phyloP scores from a whole-genome alignment of 2,888 invertebrate species.

The Linnaemya vulpina region DNA sequence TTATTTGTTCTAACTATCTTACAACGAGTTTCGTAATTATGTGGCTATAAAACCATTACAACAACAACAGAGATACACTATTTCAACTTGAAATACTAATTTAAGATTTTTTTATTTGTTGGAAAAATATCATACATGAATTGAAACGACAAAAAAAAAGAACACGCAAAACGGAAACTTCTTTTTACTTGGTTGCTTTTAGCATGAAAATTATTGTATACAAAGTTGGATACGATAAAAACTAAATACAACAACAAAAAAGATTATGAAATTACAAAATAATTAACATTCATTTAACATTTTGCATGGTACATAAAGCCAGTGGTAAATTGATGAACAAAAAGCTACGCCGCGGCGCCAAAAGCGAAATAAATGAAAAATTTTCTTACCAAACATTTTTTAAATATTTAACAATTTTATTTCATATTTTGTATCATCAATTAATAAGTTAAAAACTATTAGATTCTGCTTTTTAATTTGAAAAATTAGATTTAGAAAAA shows the following conservation, averaged over 20 bases:
- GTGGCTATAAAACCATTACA: neutral
- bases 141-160: slow-evolving; percentile 14
- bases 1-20: neutral
- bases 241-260: neutral
- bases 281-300: slow-evolving; percentile 18
- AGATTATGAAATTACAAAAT: slow-evolving; percentile 14
- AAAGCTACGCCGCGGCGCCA: neutral
- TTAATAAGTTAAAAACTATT: too few species aligned
- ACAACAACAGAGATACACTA: neutral
- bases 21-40: neutral
- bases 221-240: neutral
- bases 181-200: slow-evolving; percentile 55
- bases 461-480: too few species aligned
- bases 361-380: neutral
- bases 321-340: neutral
- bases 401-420: too few species aligned
- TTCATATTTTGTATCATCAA: too few species aligned
- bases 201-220: slow-evolving; percentile 10
- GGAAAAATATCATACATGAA: neutral
- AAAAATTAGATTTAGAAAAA: too few species aligned
- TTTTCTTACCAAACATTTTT: too few species aligned
- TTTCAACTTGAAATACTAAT: neutral
- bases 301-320: slow-evolving; percentile 13
- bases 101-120: slow-evolving; percentile 2
- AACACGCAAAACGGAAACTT: slow-evolving; percentile 56